These are phyloP conservation scores for Sterna hirundo DNA, from an alignment of 2,113 vertebrate genomes.

Conservation along the genomic window DNA sequence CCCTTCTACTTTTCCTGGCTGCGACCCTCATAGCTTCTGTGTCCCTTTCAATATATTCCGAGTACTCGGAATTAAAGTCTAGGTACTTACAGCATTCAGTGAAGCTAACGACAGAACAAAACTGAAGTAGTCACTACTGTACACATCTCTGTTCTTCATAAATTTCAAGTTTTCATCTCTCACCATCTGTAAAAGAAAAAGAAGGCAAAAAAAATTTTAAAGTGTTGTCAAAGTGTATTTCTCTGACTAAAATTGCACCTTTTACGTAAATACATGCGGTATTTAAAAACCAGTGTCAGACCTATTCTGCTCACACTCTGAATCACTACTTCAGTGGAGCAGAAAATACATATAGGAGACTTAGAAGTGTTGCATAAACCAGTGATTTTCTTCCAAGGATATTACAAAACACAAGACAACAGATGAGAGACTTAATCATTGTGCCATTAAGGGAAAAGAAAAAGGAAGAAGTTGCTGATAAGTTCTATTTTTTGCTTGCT, in stretches of 20 bases:
- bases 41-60: neutral
- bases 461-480: neutral
- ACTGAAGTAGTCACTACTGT: constrained; percentile 98
- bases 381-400: neutral
- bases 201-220: neutral
- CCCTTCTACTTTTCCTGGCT: neutral
- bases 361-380: neutral
- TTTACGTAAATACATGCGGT: neutral
- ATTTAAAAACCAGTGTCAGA: neutral
- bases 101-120: constrained; percentile 95
- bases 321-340: neutral
- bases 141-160: constrained; percentile 98
- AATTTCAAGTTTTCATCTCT: constrained; percentile 98
- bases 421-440: neutral
- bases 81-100: constrained; percentile 88
- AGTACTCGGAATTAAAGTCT: neutral
- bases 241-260: neutral
- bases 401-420: neutral
- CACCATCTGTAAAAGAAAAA: constrained; percentile 84
- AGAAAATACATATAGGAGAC: neutral
- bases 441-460: neutral
- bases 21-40: neutral
- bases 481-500: neutral
- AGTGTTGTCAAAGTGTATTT: neutral
- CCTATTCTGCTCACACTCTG: neutral